phyloP scores from a whole-genome alignment of 2,113 vertebrate genomes.

The Pardalotus punctatus region DNA sequence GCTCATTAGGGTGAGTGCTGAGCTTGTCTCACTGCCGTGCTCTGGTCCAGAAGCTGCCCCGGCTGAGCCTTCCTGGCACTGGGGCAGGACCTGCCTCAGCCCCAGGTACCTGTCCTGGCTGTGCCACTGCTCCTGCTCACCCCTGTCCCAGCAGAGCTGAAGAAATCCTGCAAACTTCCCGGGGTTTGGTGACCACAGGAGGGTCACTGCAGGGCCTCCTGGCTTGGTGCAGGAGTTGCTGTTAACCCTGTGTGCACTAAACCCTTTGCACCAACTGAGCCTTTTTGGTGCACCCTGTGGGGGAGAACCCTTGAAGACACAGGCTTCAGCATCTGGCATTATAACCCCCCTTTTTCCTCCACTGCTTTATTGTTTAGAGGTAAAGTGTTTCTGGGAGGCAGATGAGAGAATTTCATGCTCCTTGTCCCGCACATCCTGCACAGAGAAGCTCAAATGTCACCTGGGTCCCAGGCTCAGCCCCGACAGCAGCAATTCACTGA shows the following conservation, averaged over 20 bases:
- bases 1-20: conserved; percentile 22
- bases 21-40: neutral
- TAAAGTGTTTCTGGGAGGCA: neutral
- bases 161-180: neutral
- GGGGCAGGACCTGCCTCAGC: neutral
- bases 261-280: neutral
- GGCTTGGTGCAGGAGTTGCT: neutral
- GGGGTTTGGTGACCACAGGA: neutral
- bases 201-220: neutral
- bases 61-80: neutral
- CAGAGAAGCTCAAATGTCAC: neutral
- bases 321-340: neutral
- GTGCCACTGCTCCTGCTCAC: rapidly evolving
- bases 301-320: neutral
- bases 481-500: rapidly evolving
- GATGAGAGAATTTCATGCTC: neutral
- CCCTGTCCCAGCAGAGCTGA: neutral
- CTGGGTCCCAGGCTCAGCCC: neutral
- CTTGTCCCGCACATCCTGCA: neutral
- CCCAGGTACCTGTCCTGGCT: rapidly evolving
- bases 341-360: neutral
- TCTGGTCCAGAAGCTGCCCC: neutral
- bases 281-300: neutral
- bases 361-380: neutral
- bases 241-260: neutral